Evolutionary conservation across 2,797 vertebrate genomes (phyloP).

Genomic region (Malacoctenus gilli): DNA sequence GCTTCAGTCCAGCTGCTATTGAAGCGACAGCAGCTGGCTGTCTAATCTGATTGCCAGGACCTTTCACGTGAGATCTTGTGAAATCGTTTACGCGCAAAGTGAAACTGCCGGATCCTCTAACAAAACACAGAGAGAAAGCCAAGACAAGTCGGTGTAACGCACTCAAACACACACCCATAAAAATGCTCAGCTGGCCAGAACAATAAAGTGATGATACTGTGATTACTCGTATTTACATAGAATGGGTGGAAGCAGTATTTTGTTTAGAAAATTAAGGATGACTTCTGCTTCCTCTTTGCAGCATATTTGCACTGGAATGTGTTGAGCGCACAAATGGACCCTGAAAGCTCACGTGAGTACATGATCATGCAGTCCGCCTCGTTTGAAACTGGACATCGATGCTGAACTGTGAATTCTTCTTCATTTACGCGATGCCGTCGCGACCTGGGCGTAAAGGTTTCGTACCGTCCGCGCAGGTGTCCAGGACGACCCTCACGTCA

Average conservation of each 20-base stretch:
- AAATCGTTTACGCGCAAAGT: too few species aligned
- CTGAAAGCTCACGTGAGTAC: conserved; percentile 67
- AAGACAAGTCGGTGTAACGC: too few species aligned
- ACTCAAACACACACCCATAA: too few species aligned
- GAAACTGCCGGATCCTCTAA: too few species aligned
- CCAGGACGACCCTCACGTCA: conserved; percentile 81
- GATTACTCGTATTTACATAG: neutral
- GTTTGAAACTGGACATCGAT: neutral
- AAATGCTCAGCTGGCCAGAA: too few species aligned
- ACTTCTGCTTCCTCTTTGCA: conserved; percentile 46
- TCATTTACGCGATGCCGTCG: too few species aligned
- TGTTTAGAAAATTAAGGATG: conserved; percentile 23
- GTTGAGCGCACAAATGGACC: conserved; percentile 64
- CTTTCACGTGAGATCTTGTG: too few species aligned
- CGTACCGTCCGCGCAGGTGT: conserved; percentile 74
- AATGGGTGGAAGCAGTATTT: neutral
- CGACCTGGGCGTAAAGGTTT: too few species aligned
- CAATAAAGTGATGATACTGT: neutral
- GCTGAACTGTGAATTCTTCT: too few species aligned
- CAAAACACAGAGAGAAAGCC: too few species aligned
- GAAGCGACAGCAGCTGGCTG: neutral
- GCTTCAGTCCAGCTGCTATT: neutral
- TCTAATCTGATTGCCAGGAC: neutral
- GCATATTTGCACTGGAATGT: conserved; percentile 52
- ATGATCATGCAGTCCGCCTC: conserved; percentile 5